Conservation (phyloP, 2,797 vertebrate species). For the Bufotes viridis region DNA sequence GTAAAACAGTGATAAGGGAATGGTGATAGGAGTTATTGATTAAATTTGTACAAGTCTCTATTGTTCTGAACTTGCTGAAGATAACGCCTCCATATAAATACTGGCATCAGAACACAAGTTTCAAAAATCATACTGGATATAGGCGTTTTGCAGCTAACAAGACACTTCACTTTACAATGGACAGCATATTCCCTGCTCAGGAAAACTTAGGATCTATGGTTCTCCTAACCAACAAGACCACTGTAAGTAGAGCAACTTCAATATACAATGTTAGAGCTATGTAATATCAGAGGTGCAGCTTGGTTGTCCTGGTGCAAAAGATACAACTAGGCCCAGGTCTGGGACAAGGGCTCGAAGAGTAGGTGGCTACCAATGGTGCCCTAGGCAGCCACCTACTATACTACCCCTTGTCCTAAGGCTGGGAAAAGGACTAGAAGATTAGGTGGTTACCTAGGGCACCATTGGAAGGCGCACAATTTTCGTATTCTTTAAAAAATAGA, state of each 20-base stretch:
- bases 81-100: slow-evolving; percentile 53
- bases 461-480: background rate
- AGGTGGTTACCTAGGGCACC: background rate
- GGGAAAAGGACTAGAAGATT: background rate
- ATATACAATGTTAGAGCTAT: background rate
- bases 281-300: background rate
- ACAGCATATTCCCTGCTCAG: slow-evolving; percentile 10
- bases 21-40: slow-evolving; percentile 55
- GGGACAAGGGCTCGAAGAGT: background rate
- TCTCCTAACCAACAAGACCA: slow-evolving; percentile 47
- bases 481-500: background rate
- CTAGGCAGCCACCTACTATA: too few relatives aligned
- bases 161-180: slow-evolving; percentile 20
- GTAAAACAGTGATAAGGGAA: slow-evolving; percentile 48
- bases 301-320: background rate
- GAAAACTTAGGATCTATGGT: slow-evolving; percentile 40
- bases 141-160: background rate
- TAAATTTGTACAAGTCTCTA: slow-evolving; percentile 40
- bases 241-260: slow-evolving; percentile 27
- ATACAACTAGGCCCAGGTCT: background rate
- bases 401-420: background rate
- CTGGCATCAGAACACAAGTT: background rate
- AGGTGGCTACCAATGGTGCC: background rate
- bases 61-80: slow-evolving; percentile 47
- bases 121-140: background rate